Evolutionary conservation across 2,113 vertebrate genomes (phyloP).

Genomic region (Felis chaus): DNA sequence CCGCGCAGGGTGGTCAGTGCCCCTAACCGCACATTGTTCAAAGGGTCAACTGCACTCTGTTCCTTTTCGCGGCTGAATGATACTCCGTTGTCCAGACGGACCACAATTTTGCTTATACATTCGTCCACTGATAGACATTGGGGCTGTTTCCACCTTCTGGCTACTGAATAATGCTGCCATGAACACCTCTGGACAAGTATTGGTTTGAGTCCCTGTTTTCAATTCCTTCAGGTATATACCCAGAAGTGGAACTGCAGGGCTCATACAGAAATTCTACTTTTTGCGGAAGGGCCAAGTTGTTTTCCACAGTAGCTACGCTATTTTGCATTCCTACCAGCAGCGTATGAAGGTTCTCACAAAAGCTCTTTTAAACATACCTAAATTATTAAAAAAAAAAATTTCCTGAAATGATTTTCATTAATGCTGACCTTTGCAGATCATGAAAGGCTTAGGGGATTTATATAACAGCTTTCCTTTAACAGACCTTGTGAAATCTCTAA

Average conservation of each 20-base stretch:
- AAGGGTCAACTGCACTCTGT: not conserved
- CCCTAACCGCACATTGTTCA: not conserved
- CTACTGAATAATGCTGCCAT: not conserved
- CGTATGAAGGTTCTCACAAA: not conserved
- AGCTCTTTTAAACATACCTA: conserved; percentile 42
- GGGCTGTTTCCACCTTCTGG: not conserved
- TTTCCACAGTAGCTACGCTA: not conserved
- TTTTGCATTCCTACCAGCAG: conserved; percentile 6
- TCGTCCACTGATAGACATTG: not conserved
- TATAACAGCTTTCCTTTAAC: not conserved
- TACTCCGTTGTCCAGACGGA: not conserved
- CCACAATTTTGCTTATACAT: not conserved
- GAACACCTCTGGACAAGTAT: not conserved
- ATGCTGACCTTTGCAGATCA: conserved; percentile 43
- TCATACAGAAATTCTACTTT: not conserved
- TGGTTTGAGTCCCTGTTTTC: not conserved
- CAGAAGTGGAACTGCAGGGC: not conserved
- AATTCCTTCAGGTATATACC: not conserved
- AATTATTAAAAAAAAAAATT: not conserved
- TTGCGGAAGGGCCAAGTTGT: not conserved
- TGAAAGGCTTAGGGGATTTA: conserved; percentile 23
- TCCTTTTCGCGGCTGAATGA: not conserved
- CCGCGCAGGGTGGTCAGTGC: not conserved
- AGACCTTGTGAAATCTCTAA: conserved; percentile 18
- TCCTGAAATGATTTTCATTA: conserved; percentile 59